Conservation (phyloP, 2,113 vertebrate species). For the Pseudonaja textilis region DNA sequence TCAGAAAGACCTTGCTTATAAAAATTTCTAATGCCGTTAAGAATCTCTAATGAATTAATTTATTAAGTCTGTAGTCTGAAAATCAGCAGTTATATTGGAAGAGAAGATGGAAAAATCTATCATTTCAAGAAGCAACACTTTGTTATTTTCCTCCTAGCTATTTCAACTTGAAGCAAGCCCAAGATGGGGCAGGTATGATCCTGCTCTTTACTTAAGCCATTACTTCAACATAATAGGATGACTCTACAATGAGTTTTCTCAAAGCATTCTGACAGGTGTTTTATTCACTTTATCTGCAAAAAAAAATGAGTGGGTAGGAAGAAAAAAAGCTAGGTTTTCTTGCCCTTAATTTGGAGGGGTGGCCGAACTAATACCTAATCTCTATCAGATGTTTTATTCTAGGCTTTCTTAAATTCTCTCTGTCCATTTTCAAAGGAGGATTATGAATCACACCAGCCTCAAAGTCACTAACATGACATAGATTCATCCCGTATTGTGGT, state of each 20-base stretch:
- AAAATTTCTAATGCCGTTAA: background rate
- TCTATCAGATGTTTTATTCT: background rate
- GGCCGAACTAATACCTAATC: background rate
- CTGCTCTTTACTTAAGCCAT: background rate
- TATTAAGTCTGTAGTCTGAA: background rate
- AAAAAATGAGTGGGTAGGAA: background rate
- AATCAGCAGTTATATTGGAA: background rate
- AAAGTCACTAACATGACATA: background rate
- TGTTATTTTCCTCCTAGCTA: background rate
- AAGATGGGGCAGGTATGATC: background rate
- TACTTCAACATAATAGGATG: conserved; percentile 9
- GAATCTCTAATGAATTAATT: background rate
- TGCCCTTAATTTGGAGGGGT: background rate
- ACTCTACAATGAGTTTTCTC: conserved; percentile 13
- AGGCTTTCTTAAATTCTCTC: background rate
- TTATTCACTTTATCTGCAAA: background rate
- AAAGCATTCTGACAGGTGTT: conserved; percentile 22
- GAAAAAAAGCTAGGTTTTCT: background rate
- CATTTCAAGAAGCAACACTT: background rate
- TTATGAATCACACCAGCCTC: background rate
- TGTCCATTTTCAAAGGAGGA: background rate
- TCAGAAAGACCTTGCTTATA: background rate
- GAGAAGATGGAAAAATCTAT: background rate
- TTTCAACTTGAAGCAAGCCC: background rate
- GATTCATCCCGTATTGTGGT: fast-evolving